A percentile compares a stretch with the other conserved stretches of the same genome.
Conservation (phyloP, 2,113 vertebrate genomes). For the Sardina pilchardus region DNA sequence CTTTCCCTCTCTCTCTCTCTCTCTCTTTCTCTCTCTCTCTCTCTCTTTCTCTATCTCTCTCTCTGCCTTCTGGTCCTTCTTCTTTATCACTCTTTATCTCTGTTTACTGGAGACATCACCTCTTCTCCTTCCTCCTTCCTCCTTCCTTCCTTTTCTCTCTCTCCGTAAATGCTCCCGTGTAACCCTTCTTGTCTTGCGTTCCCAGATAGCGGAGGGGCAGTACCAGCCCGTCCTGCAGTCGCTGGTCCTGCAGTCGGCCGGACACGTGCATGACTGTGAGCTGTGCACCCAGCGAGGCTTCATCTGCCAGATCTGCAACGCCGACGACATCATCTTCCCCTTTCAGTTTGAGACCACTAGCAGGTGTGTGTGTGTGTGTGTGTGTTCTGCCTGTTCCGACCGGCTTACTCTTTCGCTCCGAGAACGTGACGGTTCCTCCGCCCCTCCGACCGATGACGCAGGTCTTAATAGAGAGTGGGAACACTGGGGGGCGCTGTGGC, state of each 20-base stretch:
- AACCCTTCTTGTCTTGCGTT: conserved; percentile 1
- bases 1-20: not conserved
- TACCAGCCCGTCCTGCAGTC: conserved; percentile 78
- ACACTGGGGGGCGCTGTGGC: too few relatives aligned
- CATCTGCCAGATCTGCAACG: conserved; percentile 92
- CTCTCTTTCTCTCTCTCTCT: not conserved
- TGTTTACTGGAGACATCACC: too few relatives aligned
- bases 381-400: not conserved
- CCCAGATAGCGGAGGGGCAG: conserved; percentile 78
- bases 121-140: too few relatives aligned
- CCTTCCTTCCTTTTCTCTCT: not conserved
- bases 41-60: too few relatives aligned
- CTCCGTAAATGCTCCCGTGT: not conserved
- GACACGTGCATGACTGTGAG: conserved; percentile 87
- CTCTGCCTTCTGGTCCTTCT: too few relatives aligned
- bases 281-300: conserved; percentile 93
- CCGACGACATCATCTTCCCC: conserved; percentile 86
- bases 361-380: conserved; percentile 61
- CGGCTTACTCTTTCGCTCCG: not conserved
- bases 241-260: conserved; percentile 77
- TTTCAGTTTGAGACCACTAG: conserved; percentile 89
- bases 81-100: too few relatives aligned
- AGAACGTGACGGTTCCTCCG: too few relatives aligned
- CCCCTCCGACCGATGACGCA: too few relatives aligned
- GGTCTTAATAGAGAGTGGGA: too few relatives aligned